Conservation (phyloP, 2,888 invertebrate species). For the Hirtodrosophila cameraria region DNA sequence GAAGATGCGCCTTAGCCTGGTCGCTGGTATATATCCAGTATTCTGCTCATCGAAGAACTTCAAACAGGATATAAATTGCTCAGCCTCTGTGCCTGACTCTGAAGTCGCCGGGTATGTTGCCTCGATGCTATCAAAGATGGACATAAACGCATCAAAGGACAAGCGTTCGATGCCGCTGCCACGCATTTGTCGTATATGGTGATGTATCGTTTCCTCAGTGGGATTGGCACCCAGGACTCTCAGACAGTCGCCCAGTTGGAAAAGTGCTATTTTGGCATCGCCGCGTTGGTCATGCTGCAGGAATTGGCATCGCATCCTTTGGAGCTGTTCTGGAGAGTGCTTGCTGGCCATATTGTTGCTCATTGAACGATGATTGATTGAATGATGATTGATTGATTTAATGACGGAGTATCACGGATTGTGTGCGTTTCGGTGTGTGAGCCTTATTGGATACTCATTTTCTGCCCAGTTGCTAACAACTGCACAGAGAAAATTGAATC, state of each 20-base stretch:
- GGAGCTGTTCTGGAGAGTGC: constrained; percentile 15
- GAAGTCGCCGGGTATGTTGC: neutral
- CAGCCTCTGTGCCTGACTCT: neutral
- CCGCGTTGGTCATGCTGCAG: constrained; percentile 25
- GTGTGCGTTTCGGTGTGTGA: constrained; percentile 6
- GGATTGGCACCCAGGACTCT: constrained; percentile 59
- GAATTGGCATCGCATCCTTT: constrained; percentile 39
- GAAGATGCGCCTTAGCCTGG: constrained; percentile 28
- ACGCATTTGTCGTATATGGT: constrained; percentile 25
- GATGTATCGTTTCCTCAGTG: constrained; percentile 38
- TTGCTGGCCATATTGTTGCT: constrained; percentile 29
- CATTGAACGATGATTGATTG: constrained; percentile 29
- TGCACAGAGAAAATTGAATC: constrained; percentile 16
- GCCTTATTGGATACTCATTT: constrained; percentile 42
- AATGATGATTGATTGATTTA: constrained; percentile 24
- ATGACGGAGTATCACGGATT: constrained; percentile 2
- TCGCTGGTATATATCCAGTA: constrained; percentile 52
- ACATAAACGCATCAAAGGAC: constrained; percentile 53
- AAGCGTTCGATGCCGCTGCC: constrained; percentile 37
- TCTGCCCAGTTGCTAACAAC: constrained; percentile 31
- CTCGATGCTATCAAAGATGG: constrained; percentile 34
- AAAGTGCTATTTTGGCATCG: constrained; percentile 52
- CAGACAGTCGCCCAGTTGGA: constrained; percentile 55
- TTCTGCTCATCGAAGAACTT: constrained; percentile 40
- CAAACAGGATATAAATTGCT: constrained; percentile 35